Base-by-base conservation (phyloP, 2,113 vertebrate species). In the Heterochromis multidens region DNA sequence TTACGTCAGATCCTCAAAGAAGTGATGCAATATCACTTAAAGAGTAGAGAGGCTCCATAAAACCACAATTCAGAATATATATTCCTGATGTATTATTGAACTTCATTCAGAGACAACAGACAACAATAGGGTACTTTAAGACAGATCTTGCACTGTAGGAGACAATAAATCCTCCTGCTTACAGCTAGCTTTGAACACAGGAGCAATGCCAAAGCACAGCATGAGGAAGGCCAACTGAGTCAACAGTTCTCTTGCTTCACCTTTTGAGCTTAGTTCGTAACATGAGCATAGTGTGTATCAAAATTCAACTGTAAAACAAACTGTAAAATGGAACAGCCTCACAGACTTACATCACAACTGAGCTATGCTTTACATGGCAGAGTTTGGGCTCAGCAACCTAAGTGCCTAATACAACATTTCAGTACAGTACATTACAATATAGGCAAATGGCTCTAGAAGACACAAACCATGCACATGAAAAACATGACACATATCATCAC, bases 131-230 rank as follows among this genome's bases (percentile, higher is more conserved):
- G 56, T 70, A 62, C 84, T 88, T 92, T 43, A 59, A 87, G 67
- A 81, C 80, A 83, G 81, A 76, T 86, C 67, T 77, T 77, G 14
- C 77, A 84, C 90, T 61, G 87, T 79, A 81, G 80, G 89, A 79
- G 83, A 80, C 77, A 35, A 82, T 88, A 93, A 92, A 91, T 90
- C 90, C 87, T 89, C 35, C 80, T 77, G 76, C 65, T 86, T 77
- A 56, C 85, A 43, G 84, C 43, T 43, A 87, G 86, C 79, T 88
- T 83, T 59, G 80, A 79, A 83, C 37, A 67, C 79, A 85, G 81
- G 76, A 93, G 74, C 82, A 61, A 88, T 83, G 90, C 92, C 92
- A 93, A 93, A 63, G 70, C 92, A 79, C 90, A 91, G 92, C 90
- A 78, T 87, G 92, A 78, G 58, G 57, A 82, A 88, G 78, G 83